Base-by-base conservation (phyloP, 2,888 invertebrate species). In the Dasysyrphus albostriatus region DNA sequence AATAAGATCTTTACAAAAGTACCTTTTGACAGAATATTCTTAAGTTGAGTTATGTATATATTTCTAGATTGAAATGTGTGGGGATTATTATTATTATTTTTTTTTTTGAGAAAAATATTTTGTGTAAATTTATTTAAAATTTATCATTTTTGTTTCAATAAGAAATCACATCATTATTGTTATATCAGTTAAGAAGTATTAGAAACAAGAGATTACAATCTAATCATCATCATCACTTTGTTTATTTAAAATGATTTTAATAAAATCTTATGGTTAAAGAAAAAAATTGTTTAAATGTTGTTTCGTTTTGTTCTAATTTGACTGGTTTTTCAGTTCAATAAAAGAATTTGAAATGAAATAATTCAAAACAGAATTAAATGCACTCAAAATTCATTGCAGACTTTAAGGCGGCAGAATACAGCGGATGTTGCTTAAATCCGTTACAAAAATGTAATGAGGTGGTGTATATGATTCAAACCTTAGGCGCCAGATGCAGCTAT, bases 11-110 rank as follows among this genome's bases (percentile, higher is more conserved):
- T 96, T 89, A 95, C 94, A 81, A 94, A 94, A 89, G 94, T 96
- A 19, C 95, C 96, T 2, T 93, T 95, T 90, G 94, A 95, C 88
- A 94, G 94, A 88, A 94, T 96, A 88, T 95, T 95, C 90, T 92
- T 94, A 49, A 93, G 90, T 88, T 91, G 90, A 91, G 98, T 98
- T 24, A 24, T n/a, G n/a, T n/a, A n/a, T n/a, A n/a, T 19, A 2
- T 49, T 10, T 92, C 32, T 32, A 32, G 97, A 96, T 93, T 98
- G 98, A 95, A 97, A 97, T 93, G 98, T 98, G 29, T 24, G 3
- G 1, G 16, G 3, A 8, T 37, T 37, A 37, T 32, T 56, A 29
- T 39, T 39, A 14, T 14, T 42, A 5, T 14, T 14, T 14, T 12
- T n/a, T 32, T n/a, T 54, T 14, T 19, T 44, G 63, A 49, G 16